A percentile compares a stretch with the other conserved stretches of the same genome.
These are phyloP conservation scores for Papilio demoleus DNA, from an alignment of 2,888 invertebrate species.

Conservation along the genomic window DNA sequence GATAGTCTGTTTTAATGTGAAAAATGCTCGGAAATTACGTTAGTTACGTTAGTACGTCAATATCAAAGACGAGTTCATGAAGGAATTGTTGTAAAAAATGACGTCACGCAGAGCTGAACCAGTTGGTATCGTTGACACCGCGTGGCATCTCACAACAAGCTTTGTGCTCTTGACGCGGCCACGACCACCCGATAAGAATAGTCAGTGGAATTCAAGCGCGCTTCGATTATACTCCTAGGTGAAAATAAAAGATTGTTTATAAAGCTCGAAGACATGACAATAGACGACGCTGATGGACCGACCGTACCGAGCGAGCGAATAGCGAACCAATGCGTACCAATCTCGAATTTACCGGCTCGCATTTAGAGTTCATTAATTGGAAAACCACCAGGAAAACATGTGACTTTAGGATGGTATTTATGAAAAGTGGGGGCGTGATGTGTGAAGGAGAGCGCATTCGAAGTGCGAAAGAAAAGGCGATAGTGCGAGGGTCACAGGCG, in stretches of 20 bases:
- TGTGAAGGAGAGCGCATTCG: constrained; percentile 64
- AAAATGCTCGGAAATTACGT: not conserved
- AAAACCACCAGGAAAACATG: constrained; percentile 74
- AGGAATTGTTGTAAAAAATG: not conserved
- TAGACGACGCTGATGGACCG: constrained; percentile 78
- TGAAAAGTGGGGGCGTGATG: constrained; percentile 83
- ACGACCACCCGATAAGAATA: constrained; percentile 81
- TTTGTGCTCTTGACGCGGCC: constrained; percentile 76
- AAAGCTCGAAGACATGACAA: constrained; percentile 80
- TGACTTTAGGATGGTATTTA: constrained; percentile 80
- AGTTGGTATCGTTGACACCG: constrained; percentile 70
- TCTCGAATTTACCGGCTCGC: constrained; percentile 72
- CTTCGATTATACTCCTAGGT: constrained; percentile 80
- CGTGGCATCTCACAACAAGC: constrained; percentile 78
- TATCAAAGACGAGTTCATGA: not conserved
- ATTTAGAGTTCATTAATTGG: constrained; percentile 81
- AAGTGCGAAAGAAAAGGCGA: constrained; percentile 63
- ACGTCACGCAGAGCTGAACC: constrained; percentile 59
- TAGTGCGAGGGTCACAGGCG: constrained; percentile 80
- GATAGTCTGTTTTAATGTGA: not conserved
- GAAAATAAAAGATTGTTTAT: constrained; percentile 83
- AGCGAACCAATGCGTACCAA: constrained; percentile 60
- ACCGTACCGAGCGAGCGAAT: constrained; percentile 51
- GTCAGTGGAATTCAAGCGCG: constrained; percentile 76
- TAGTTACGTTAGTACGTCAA: constrained; percentile 9